Base-by-base conservation (phyloP, 1,140 invertebrate genomes). In the Sarcophaga peregrina region DNA sequence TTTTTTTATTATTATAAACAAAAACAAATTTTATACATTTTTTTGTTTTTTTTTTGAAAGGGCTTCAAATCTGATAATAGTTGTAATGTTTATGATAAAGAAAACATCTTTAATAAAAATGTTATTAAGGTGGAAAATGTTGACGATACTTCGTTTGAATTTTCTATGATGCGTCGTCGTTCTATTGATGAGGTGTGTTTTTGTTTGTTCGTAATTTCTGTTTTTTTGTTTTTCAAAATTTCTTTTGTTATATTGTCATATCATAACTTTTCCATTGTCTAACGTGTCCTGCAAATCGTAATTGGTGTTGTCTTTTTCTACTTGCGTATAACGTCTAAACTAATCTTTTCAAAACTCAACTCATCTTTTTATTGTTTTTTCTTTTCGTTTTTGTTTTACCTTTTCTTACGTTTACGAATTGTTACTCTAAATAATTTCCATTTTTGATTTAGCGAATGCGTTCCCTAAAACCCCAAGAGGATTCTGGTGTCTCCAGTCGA, bases 401-500 rank as follows among this genome's bases (percentile, higher is more conserved):
- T 54, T 54, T 15, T 15, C 1, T 15, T 11, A 15, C 15, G 5
- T 54, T 15, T 54, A 3, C 52, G 9, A 54, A 3, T 11, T 15
- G 52, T 54, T 15, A 10, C 52, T 54, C 25, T 37, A 37, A 37
- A 37, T 37, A 37, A 37, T 37, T 37, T 37, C 25, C 25, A 37
- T 9, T n/a, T 82, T 10, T 52, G 15, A 13, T 48, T 52, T 47
- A 90, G 88, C 88, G 87, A 5, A 87, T 85, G 75, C 87, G 89
- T 8, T 84, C 81, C 3, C 87, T 84, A 0, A 90, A 90, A 82
- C 37, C 17, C 13, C 85, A 86, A 68, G 89, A 90, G 82, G 89
- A 90, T 76, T 90, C 89, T 0, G 89, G 89, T 0, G 89, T 90
- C 9, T 90, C 89, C 3, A 90, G 88, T 83, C 88, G 89, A 7